Percentiles rank a stretch among this genome's conserved stretches.
Conservation (phyloP, 2,888 invertebrate species). For the Apodemia zela region DNA sequence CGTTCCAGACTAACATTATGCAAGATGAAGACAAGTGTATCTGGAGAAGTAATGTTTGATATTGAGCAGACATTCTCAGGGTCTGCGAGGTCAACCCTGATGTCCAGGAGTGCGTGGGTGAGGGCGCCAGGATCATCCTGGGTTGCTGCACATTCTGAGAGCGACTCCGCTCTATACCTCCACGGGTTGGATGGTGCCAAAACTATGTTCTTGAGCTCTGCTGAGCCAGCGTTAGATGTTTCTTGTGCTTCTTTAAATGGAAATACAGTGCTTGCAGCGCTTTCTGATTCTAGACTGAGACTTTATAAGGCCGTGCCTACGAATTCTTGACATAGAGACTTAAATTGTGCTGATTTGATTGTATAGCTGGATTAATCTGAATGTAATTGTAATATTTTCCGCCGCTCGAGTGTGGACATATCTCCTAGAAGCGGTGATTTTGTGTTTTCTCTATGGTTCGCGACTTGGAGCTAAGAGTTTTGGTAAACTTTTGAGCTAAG, state of each 20-base stretch:
- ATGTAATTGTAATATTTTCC: background rate
- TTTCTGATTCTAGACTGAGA: constrained; percentile 84
- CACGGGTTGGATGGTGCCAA: constrained; percentile 81
- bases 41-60: constrained; percentile 75
- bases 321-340: constrained; percentile 37
- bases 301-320: constrained; percentile 79
- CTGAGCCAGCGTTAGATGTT: constrained; percentile 85
- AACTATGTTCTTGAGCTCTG: constrained; percentile 77
- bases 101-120: constrained; percentile 84
- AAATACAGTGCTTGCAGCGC: constrained; percentile 80
- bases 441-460: too few relatives aligned
- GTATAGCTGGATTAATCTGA: constrained; percentile 11
- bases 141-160: constrained; percentile 88
- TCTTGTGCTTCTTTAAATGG: constrained; percentile 79
- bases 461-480: too few relatives aligned
- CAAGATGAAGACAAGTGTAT: constrained; percentile 51
- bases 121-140: constrained; percentile 79
- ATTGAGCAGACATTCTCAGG: constrained; percentile 83
- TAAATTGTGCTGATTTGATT: constrained; percentile 5
- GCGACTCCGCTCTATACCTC: constrained; percentile 82
- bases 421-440: too few relatives aligned
- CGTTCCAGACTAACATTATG: constrained; percentile 62
- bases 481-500: too few relatives aligned
- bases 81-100: constrained; percentile 83
- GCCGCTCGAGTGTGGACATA: background rate